Percentiles rank a stretch among this genome's conserved stretches.
phyloP scores from a whole-genome alignment of 1,140 invertebrate genomes.

The Aporrectodea caliginosa region DNA sequence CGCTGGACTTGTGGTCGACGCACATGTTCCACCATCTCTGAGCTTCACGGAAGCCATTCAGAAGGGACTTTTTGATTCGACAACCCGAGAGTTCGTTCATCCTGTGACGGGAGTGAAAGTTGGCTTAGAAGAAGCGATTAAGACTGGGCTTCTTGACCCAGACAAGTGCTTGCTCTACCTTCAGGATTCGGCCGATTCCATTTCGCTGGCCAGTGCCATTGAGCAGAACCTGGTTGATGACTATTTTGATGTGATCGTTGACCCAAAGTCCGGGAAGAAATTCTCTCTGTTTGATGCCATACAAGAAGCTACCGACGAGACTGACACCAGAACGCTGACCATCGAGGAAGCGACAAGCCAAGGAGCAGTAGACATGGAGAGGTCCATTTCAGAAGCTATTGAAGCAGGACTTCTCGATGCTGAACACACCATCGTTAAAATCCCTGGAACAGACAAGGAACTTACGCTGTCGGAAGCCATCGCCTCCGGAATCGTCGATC shows the following conservation, averaged over 20 bases:
- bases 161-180: neutral
- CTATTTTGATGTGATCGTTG: neutral
- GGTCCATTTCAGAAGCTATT: conserved; percentile 71
- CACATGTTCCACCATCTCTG: neutral
- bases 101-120: conserved; percentile 43
- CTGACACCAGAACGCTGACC: too few species aligned
- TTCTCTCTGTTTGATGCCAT: conserved; percentile 80
- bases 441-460: neutral
- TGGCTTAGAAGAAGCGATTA: conserved; percentile 58
- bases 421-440: neutral
- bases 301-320: conserved; percentile 58
- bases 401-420: conserved; percentile 68
- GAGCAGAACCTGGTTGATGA: neutral
- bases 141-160: conserved; percentile 20
- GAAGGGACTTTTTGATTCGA: conserved; percentile 68
- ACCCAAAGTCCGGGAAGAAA: conserved; percentile 59
- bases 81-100: conserved; percentile 66
- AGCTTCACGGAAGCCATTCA: conserved; percentile 65
- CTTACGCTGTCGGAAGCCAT: conserved; percentile 79
- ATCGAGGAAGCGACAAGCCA: too few species aligned
- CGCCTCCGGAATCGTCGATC: conserved; percentile 74
- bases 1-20: conserved; percentile 62
- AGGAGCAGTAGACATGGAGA: too few species aligned
- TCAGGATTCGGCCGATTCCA: neutral
- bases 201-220: neutral